Evolutionary conservation across 2,797 vertebrate species (phyloP), one percentile per base, ranked within the genome.

Genomic region (Lepilemur ruficaudatus): DNA sequence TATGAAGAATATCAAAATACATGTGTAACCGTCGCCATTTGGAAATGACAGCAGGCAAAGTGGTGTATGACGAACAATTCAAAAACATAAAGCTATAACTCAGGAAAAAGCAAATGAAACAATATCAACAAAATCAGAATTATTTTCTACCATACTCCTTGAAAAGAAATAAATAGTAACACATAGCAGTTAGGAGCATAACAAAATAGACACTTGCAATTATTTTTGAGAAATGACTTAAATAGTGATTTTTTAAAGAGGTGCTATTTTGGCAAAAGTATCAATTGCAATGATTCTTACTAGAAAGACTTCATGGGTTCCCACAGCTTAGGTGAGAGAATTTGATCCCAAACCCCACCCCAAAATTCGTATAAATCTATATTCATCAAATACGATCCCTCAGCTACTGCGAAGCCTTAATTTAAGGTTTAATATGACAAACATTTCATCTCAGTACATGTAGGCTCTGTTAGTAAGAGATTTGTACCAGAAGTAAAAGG

Each of bases 1-100:
- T 85, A 95, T 85, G 89, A 94, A 79, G 38, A 89, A 92, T 89
- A 96, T 96, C 97, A 96, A 95, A 97, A 95, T 93, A 48, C 23
- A 43, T 83, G 28, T 80, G 82, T 67, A 82, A 79, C 22, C 91
- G 35, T 98, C 93, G 73, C 61, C 72, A 88, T 96, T 96, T 98
- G 95, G 96, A 97, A 97, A 85, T 70, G 89, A 97, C 70, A 96
- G 89, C 32, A 95, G 67, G 41, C 55, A 83, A 92, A 73, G 0
- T 35, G 22, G 4, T 83, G 14, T 32, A 93, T 70, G 76, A 94
- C 70, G 83, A 96, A 95, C 25, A 97, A 70, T 88, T 38, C 78
- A 73, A 95, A 97, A 91, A 80, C 41, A 89, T 38, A 88, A 41
- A 97, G 28, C 17, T 95, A 95, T 80, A 92, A 89, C 65, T 96